Conservation (phyloP, 2,113 vertebrate genomes). For the Lophotis ruficrista region DNA sequence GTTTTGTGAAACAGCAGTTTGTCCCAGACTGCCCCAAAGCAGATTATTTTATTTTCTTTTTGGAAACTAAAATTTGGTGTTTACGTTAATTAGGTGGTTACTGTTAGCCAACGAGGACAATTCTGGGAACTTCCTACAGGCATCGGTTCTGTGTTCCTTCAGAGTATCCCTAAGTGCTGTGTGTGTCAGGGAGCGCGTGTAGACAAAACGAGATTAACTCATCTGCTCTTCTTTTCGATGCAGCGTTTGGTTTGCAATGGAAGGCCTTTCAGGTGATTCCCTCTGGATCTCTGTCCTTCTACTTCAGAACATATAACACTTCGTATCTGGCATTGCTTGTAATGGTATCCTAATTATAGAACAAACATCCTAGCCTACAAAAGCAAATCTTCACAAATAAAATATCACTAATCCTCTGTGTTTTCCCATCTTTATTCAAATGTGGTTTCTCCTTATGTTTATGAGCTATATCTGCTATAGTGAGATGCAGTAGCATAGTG, state of each 20-base stretch:
- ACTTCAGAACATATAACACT: neutral
- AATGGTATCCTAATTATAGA: neutral
- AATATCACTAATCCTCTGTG: neutral
- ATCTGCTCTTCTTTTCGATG: neutral
- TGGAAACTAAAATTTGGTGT: neutral
- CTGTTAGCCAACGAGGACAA: neutral
- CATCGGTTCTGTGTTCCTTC: neutral
- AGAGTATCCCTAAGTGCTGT: neutral
- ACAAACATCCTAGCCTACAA: neutral
- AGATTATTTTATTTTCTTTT: neutral
- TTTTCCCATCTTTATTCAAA: neutral
- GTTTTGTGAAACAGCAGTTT: neutral
- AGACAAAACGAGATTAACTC: neutral
- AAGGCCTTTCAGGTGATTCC: neutral
- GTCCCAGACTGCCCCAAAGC: neutral
- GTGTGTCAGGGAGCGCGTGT: neutral
- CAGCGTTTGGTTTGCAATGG: neutral
- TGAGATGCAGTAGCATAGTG: neutral
- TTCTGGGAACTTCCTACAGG: neutral
- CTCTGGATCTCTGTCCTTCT: neutral
- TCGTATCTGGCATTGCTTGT: neutral
- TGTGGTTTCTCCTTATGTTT: neutral
- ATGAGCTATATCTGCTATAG: neutral
- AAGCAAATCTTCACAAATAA: neutral
- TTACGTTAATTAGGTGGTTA: constrained; percentile 32